Conservation (phyloP, 2,888 invertebrate genomes). For the Rhamphomyia laevipes region DNA sequence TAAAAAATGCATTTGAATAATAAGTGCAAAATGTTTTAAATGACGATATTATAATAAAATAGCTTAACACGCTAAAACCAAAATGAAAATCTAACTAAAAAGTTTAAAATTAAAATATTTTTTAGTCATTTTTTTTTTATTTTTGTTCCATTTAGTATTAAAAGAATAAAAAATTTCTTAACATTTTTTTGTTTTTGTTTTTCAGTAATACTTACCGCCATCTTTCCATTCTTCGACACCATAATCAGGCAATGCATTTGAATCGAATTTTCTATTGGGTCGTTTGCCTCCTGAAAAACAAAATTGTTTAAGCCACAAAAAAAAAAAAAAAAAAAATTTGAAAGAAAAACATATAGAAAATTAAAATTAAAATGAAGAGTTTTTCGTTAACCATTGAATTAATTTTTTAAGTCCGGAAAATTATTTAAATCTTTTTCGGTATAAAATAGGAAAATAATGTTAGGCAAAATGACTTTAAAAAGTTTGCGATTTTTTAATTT, state of each 20-base stretch:
- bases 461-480: too few species aligned
- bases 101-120: neutral
- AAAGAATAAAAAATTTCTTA: slow-evolving; percentile 7
- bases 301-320: slow-evolving; percentile 14
- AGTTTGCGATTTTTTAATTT: too few species aligned
- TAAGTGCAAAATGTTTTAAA: too few species aligned
- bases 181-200: slow-evolving; percentile 8
- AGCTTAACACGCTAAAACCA: neutral
- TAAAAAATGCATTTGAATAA: too few species aligned
- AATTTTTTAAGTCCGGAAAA: too few species aligned
- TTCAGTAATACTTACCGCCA: slow-evolving; percentile 43
- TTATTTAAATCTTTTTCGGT: too few species aligned
- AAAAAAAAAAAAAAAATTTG: slow-evolving; percentile 1
- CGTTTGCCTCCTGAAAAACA: slow-evolving; percentile 31
- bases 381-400: too few species aligned
- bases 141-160: neutral
- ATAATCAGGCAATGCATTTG: slow-evolving; percentile 53
- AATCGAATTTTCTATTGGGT: slow-evolving; percentile 41
- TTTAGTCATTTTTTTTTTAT: too few species aligned
- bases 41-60: too few species aligned
- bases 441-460: too few species aligned
- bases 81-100: neutral
- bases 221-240: slow-evolving; percentile 65
- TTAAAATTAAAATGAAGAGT: slow-evolving; percentile 4
- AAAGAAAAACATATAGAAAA: slow-evolving; percentile 1